Evolutionary conservation across 2,888 invertebrate species (phyloP), one percentile per base, ranked within the genome.

Genomic region (Drosophila diplacantha): DNA sequence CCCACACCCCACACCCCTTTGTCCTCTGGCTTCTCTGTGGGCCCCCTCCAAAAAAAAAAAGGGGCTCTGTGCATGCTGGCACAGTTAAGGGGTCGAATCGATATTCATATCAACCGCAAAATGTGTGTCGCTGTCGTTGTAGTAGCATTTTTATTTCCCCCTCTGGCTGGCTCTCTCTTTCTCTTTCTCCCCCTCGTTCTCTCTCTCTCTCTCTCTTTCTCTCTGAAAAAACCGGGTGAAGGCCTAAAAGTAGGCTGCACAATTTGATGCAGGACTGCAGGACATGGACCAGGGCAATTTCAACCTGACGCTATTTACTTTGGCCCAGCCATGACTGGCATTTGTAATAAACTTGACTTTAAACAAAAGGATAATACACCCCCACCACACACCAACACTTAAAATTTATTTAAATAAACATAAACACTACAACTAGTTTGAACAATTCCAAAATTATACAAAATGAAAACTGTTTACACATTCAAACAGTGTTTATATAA

Each of bases 71-170:
- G 55, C 34, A 47, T 32, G 63, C 55, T 83, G 67, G 73, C 77
- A 75, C 70, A 81, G 73, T 78, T 83, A 81, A 78, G 78, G 70
- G 70, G 70, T 71, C 68, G 62, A 77, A 83, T 77, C 77, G 77
- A 77, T 77, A 81, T 83, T 77, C 81, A 77, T 77, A 77, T 83
- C 83, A 77, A 77, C 77, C 77, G 79, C 77, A 77, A 83, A 83
- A 77, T 83, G 77, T 83, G 72, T 72, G 79, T 72, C 80, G 77
- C 65, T 41, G 46, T 69, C 34, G 51, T 22, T 44, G 43, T 53
- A 24, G 59, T 22, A 43, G 32, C 31, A 37, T 26, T 35, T 46
- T 59, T 59, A 34, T 37, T 61, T 49, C 41, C 22, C 41, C 26
- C 22, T 8, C 39, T 39, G 7, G 39, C 39, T 39, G 0, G 39